phyloP scores from a whole-genome alignment of 2,888 invertebrate species.

The Rhodophaea formosa region DNA sequence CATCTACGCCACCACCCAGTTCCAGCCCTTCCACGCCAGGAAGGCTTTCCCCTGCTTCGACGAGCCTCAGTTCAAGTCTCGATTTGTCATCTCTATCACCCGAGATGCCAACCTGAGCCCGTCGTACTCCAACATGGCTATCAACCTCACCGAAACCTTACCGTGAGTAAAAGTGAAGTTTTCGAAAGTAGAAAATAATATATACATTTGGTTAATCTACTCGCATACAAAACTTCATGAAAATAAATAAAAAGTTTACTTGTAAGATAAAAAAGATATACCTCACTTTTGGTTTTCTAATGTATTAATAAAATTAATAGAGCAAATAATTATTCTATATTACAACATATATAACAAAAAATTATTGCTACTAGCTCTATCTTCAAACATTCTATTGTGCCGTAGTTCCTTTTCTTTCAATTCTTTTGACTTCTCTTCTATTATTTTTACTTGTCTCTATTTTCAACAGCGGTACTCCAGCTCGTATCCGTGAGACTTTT shows the following conservation, averaged over 20 bases:
- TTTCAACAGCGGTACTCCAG: conserved; percentile 16
- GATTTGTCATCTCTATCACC: conserved; percentile 84
- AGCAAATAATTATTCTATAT: no score
- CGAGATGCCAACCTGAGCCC: conserved; percentile 73
- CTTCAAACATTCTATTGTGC: no score
- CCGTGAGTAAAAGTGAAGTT: conserved; percentile 43
- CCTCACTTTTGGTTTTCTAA: no score
- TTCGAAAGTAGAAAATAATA: no score
- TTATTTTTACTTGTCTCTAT: background rate
- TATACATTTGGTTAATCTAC: no score
- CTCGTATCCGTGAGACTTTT: conserved; percentile 68
- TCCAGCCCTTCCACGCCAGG: conserved; percentile 88
- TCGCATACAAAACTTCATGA: background rate
- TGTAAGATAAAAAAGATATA: no score
- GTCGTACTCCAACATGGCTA: conserved; percentile 85
- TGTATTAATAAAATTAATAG: no score
- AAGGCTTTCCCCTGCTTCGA: conserved; percentile 94
- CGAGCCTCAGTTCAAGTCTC: conserved; percentile 91
- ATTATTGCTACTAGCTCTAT: no score
- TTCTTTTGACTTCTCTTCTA: no score
- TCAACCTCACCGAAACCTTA: conserved; percentile 38
- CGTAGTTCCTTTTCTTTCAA: no score
- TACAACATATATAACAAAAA: no score
- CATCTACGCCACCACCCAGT: conserved; percentile 85
- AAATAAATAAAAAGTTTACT: background rate